Evolutionary conservation across 2,797 vertebrate species (phyloP).

Genomic region (Notolepis coatsorum): DNA sequence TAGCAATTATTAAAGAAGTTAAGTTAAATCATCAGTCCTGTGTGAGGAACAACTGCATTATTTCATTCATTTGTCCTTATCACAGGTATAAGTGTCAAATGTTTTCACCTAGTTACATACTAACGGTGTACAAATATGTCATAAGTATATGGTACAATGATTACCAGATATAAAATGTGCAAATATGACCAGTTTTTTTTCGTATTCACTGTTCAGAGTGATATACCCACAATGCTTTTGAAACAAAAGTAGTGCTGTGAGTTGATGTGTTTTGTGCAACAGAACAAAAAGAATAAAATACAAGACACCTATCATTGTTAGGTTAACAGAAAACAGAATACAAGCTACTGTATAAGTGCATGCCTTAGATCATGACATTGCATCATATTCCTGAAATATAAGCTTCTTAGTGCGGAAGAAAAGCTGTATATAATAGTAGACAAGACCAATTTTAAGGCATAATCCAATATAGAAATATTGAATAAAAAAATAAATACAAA

Average conservation of each 20-base stretch:
- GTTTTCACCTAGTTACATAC: constrained; percentile 25
- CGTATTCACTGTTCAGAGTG: constrained; percentile 48
- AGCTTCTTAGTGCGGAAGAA: constrained; percentile 68
- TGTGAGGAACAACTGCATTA: constrained; percentile 20
- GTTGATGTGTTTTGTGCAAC: constrained; percentile 78
- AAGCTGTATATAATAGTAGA: constrained; percentile 47
- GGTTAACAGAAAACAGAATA: constrained; percentile 56
- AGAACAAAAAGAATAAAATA: constrained; percentile 61
- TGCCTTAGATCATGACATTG: constrained; percentile 52
- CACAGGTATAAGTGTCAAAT: not conserved
- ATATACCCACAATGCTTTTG: constrained; percentile 38
- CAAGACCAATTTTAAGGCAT: constrained; percentile 67
- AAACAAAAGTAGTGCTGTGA: constrained; percentile 77
- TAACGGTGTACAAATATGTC: constrained; percentile 28
- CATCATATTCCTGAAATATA: constrained; percentile 51
- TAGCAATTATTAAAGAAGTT: constrained; percentile 24
- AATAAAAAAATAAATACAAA: constrained; percentile 56
- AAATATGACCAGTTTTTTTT: constrained; percentile 55
- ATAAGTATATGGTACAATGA: constrained; percentile 31
- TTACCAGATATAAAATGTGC: constrained; percentile 55
- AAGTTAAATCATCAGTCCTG: not conserved
- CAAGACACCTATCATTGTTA: constrained; percentile 44
- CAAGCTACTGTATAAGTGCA: constrained; percentile 76
- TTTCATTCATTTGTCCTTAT: constrained; percentile 6
- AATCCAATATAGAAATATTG: constrained; percentile 53